Evolutionary conservation across 2,113 vertebrate species (phyloP).

Genomic region (Psammodynastes pulverulentus): DNA sequence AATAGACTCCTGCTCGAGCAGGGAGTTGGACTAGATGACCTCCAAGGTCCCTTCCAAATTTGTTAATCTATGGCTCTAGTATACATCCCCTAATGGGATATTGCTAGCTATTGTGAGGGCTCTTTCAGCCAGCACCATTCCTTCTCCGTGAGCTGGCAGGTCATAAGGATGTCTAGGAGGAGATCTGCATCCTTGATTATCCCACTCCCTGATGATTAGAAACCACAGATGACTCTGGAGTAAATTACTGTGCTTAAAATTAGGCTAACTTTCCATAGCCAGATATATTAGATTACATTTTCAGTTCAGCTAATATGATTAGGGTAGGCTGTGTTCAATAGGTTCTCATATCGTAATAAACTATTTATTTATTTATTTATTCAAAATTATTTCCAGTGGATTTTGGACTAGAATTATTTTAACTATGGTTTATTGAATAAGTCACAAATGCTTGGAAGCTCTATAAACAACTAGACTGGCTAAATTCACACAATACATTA

Average conservation of each 20-base stretch:
- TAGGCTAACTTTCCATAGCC: not conserved
- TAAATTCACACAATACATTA: not conserved
- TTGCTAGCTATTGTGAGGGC: no score
- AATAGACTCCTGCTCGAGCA: no score
- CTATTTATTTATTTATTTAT: not conserved
- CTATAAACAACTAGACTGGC: not conserved
- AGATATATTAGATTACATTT: not conserved
- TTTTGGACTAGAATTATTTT: not conserved
- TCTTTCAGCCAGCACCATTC: not conserved
- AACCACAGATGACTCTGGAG: not conserved
- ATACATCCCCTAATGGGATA: no score
- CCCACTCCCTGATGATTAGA: not conserved
- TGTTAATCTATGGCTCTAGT: no score
- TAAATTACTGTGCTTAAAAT: not conserved
- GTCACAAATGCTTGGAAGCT: not conserved
- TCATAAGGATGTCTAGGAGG: not conserved
- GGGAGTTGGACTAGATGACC: no score
- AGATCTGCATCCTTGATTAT: not conserved
- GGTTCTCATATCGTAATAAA: not conserved
- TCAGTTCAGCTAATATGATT: not conserved
- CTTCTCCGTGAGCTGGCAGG: not conserved
- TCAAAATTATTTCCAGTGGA: not conserved
- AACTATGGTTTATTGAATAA: not conserved
- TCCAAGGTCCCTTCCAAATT: no score
- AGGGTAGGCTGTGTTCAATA: not conserved